Conservation (phyloP, 2,888 invertebrate genomes). For the Drosophila eohydei region DNA sequence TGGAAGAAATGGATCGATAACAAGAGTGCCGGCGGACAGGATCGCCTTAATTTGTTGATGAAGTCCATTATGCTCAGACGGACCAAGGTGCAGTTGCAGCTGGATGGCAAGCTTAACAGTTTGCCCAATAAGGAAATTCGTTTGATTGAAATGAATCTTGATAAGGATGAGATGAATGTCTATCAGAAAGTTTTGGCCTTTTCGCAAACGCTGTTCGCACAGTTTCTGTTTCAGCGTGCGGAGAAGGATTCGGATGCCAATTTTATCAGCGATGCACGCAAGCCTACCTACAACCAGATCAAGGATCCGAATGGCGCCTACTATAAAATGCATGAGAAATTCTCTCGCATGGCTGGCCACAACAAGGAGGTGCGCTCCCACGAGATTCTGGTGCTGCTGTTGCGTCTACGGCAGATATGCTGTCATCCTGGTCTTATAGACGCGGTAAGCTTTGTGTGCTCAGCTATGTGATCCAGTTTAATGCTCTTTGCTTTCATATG, state of each 20-base stretch:
- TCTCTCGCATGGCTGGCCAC: slow-evolving; percentile 87
- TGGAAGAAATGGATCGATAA: slow-evolving; percentile 98
- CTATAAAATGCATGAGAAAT: slow-evolving; percentile 88
- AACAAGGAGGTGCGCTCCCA: slow-evolving; percentile 87
- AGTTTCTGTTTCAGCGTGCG: slow-evolving; percentile 91
- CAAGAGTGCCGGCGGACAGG: slow-evolving; percentile 91
- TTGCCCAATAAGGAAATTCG: slow-evolving; percentile 88
- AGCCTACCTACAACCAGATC: slow-evolving; percentile 81
- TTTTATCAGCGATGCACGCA: slow-evolving; percentile 63
- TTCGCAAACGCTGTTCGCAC: slow-evolving; percentile 90
- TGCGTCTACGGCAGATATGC: slow-evolving; percentile 94
- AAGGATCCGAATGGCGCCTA: slow-evolving; percentile 86
- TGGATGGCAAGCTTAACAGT: slow-evolving; percentile 87
- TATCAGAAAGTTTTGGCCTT: slow-evolving; percentile 91
- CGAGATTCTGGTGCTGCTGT: slow-evolving; percentile 92
- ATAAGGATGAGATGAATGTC: slow-evolving; percentile 89
- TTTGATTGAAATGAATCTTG: slow-evolving; percentile 87
- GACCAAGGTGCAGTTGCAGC: slow-evolving; percentile 92
- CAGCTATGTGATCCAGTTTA: not conserved
- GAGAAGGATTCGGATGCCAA: slow-evolving; percentile 87
- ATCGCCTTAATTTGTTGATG: slow-evolving; percentile 93
- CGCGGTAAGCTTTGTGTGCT: slow-evolving; percentile 83
- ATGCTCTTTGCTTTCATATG: slow-evolving; percentile 25
- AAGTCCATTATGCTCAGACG: slow-evolving; percentile 94
- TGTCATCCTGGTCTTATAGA: slow-evolving; percentile 94